A percentile compares a stretch with the other conserved stretches of the same genome.
Conservation (phyloP, 2,888 invertebrate species). For the Pseudococcus longispinus region DNA sequence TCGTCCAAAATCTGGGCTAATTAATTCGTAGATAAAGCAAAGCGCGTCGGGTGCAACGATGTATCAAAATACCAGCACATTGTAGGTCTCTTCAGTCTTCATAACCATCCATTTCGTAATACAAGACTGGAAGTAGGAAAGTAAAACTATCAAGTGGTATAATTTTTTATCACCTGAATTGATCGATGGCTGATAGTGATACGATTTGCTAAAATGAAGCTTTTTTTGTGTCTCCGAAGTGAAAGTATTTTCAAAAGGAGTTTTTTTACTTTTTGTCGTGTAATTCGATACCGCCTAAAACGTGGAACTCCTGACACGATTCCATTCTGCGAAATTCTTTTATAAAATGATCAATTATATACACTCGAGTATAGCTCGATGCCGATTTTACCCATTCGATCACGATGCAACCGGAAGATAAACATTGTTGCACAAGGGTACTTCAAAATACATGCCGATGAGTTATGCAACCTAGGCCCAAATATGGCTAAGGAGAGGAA, state of each 20-base stretch:
- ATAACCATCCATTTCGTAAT: neutral
- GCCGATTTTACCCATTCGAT: neutral
- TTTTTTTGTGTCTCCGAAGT: neutral
- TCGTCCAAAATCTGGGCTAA: neutral
- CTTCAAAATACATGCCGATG: neutral
- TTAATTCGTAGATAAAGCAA: neutral
- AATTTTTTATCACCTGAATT: neutral
- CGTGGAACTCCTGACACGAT: neutral
- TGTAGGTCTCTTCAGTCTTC: neutral
- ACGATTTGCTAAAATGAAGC: neutral
- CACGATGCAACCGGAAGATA: neutral
- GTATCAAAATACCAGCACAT: neutral
- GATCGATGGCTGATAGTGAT: neutral
- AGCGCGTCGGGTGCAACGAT: neutral
- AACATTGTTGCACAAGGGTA: neutral
- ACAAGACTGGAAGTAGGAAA: neutral
- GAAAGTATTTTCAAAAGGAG: neutral
- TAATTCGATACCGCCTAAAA: neutral
- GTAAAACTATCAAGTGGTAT: neutral
- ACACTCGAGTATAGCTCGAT: neutral
- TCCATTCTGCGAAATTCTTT: neutral
- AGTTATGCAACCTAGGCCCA: neutral
- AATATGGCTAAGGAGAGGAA: neutral
- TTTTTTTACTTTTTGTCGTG: neutral
- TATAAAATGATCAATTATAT: slow-evolving; percentile 4